Conservation (phyloP, 1,140 invertebrate species). For the Leptopilina boulardi region DNA sequence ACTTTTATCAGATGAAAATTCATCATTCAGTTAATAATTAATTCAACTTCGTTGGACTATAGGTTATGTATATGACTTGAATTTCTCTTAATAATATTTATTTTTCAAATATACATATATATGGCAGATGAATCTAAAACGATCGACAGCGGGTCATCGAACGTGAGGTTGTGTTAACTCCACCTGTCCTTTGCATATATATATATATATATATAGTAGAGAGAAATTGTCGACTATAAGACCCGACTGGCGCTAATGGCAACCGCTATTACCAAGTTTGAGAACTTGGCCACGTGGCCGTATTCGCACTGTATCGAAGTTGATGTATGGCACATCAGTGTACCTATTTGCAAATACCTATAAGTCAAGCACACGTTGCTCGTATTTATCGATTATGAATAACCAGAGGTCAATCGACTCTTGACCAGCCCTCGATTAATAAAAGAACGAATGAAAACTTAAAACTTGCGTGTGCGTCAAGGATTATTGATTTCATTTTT, state of each 20-base stretch:
- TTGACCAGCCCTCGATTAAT: constrained; percentile 57
- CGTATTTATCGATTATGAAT: constrained; percentile 57
- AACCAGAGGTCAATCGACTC: constrained; percentile 61
- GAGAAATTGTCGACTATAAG: constrained; percentile 8
- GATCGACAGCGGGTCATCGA: constrained; percentile 43
- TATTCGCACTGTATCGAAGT: constrained; percentile 12
- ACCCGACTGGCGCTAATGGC: constrained; percentile 60
- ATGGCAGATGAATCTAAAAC: background rate
- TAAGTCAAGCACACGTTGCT: constrained; percentile 30
- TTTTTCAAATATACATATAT: no score
- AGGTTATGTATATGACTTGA: background rate
- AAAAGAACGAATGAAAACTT: constrained; percentile 56
- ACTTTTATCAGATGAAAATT: background rate
- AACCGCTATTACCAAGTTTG: constrained; percentile 67
- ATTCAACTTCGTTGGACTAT: background rate
- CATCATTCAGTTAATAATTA: background rate
- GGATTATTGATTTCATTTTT: constrained; percentile 54
- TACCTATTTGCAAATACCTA: constrained; percentile 55
- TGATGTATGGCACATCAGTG: constrained; percentile 55
- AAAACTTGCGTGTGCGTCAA: constrained; percentile 52
- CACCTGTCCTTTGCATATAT: constrained; percentile 64
- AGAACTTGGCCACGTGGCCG: constrained; percentile 53
- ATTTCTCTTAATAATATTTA: background rate
- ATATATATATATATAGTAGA: no score
- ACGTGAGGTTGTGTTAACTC: constrained; percentile 65